Conservation (phyloP, 2,888 invertebrate genomes). For the Eupeodes latifasciatus region DNA sequence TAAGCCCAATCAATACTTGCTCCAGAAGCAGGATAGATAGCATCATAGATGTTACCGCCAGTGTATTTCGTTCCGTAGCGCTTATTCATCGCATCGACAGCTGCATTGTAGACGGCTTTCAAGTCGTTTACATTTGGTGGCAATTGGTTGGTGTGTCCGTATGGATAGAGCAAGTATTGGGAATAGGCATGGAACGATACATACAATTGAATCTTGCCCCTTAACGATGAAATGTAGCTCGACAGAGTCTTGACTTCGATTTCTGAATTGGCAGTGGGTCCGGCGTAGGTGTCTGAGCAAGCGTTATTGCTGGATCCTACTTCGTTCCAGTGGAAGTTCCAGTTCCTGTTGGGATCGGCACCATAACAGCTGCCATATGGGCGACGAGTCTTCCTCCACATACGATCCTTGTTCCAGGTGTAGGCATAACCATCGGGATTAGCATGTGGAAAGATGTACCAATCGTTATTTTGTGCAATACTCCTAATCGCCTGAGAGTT, state of each 20-base stretch:
- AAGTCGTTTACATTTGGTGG: slow-evolving; percentile 85
- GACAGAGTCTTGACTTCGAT: slow-evolving; percentile 86
- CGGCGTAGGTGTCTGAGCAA: slow-evolving; percentile 88
- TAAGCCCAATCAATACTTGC: slow-evolving; percentile 88
- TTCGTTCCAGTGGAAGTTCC: slow-evolving; percentile 88
- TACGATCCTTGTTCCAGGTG: slow-evolving; percentile 86
- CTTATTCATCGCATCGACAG: slow-evolving; percentile 80
- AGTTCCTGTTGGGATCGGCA: slow-evolving; percentile 92
- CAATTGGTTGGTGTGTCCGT: slow-evolving; percentile 86
- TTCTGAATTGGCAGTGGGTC: slow-evolving; percentile 89
- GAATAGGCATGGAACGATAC: slow-evolving; percentile 91
- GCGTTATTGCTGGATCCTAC: slow-evolving; percentile 86
- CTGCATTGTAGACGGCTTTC: slow-evolving; percentile 81
- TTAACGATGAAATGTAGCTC: slow-evolving; percentile 85
- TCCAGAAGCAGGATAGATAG: slow-evolving; percentile 86
- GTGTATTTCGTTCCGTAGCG: slow-evolving; percentile 84
- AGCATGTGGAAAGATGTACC: slow-evolving; percentile 90
- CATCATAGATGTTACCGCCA: slow-evolving; percentile 84
- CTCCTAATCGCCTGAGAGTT: slow-evolving; percentile 84
- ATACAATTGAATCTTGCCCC: slow-evolving; percentile 86
- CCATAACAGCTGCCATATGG: slow-evolving; percentile 86
- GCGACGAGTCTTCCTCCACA: slow-evolving; percentile 88
- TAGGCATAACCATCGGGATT: slow-evolving; percentile 92
- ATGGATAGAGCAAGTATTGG: slow-evolving; percentile 88
- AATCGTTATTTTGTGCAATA: slow-evolving; percentile 87